Evolutionary conservation across 2,888 invertebrate genomes (phyloP).

Genomic region (Halocaridina rubra): DNA sequence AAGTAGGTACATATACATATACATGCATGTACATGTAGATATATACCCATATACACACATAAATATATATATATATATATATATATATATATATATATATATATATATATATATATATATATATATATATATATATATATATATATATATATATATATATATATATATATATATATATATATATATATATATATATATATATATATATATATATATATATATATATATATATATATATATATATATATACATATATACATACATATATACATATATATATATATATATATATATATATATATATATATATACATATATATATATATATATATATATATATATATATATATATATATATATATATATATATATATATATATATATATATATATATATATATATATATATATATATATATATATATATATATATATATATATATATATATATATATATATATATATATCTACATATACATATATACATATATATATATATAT

Average conservation of each 20-base stretch:
- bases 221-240: not conserved
- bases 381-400: not conserved
- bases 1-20: not conserved
- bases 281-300: not conserved
- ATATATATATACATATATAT: not conserved
- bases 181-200: not conserved
- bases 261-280: not conserved
- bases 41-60: not conserved
- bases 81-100: not conserved
- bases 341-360: not conserved
- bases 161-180: not conserved
- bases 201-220: not conserved
- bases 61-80: not conserved
- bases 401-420: not conserved
- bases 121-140: not conserved
- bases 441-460: not conserved
- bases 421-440: not conserved
- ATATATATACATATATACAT: not conserved
- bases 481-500: not conserved
- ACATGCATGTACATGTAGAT: not conserved
- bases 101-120: not conserved
- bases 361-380: not conserved
- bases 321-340: not conserved
- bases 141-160: not conserved
- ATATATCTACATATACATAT: not conserved